Conservation (phyloP, 2,888 invertebrate genomes). For the Dynastes maya region DNA sequence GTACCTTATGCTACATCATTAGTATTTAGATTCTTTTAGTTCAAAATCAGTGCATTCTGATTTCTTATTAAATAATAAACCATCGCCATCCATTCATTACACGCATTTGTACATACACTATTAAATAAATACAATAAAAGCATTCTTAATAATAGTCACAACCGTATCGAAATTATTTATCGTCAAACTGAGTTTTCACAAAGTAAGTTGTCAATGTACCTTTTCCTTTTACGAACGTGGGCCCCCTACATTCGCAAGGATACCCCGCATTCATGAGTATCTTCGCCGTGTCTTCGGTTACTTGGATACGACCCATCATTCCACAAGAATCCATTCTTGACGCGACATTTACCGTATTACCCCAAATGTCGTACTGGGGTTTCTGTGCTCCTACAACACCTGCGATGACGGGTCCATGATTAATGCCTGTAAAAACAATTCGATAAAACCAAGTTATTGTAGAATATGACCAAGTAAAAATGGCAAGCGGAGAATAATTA, state of each 20-base stretch:
- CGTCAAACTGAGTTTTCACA: constrained; percentile 88
- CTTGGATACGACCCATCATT: constrained; percentile 88
- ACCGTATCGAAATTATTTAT: constrained; percentile 66
- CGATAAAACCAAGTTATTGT: background rate
- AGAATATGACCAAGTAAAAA: too few relatives aligned
- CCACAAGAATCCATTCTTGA: constrained; percentile 98
- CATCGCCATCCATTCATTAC: too few relatives aligned
- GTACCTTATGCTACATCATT: too few relatives aligned
- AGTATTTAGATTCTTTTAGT: too few relatives aligned
- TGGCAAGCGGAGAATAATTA: too few relatives aligned
- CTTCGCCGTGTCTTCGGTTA: constrained; percentile 87
- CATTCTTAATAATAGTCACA: constrained; percentile 47
- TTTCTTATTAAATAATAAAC: too few relatives aligned
- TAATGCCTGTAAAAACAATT: constrained; percentile 76
- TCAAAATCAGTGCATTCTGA: too few relatives aligned
- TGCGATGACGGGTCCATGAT: constrained; percentile 94
- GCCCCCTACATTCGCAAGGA: constrained; percentile 91
- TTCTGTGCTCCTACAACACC: constrained; percentile 98
- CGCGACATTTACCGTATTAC: constrained; percentile 98
- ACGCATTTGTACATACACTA: background rate
- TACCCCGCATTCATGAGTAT: constrained; percentile 90
- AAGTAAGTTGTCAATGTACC: constrained; percentile 92
- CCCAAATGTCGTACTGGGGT: constrained; percentile 99
- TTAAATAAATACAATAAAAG: constrained; percentile 32
- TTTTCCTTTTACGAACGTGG: constrained; percentile 96